Evolutionary conservation across 2,888 invertebrate species (phyloP).

Genomic region (Synanthedon myopaeformis): DNA sequence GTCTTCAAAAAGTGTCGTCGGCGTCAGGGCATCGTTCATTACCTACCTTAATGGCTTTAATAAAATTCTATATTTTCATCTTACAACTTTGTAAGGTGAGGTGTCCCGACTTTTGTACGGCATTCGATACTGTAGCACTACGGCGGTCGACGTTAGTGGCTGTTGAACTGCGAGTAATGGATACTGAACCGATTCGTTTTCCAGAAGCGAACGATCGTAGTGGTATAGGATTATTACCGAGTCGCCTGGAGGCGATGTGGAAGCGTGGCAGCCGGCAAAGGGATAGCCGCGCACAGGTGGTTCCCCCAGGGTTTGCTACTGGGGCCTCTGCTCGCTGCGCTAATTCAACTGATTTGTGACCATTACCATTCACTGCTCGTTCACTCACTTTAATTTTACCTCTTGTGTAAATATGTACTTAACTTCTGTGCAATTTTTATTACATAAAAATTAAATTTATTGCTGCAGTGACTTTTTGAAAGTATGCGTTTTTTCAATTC

Average conservation of each 20-base stretch:
- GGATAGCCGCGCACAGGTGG: slow-evolving; percentile 13
- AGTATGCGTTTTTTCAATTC: too few relatives aligned
- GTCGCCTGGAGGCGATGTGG: slow-evolving; percentile 29
- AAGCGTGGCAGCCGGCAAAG: slow-evolving; percentile 8
- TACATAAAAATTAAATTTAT: too few relatives aligned
- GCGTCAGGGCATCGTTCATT: slow-evolving; percentile 58
- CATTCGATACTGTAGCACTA: not conserved
- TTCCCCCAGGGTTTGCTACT: slow-evolving; percentile 41
- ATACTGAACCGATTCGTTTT: not conserved
- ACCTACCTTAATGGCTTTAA: slow-evolving; percentile 47
- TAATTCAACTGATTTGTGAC: slow-evolving; percentile 18
- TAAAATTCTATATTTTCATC: slow-evolving; percentile 41
- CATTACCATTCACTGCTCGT: not conserved
- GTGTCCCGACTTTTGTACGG: slow-evolving; percentile 6
- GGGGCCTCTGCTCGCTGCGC: slow-evolving; percentile 32
- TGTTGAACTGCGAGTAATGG: not conserved
- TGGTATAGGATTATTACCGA: slow-evolving; percentile 28
- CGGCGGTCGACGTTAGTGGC: not conserved
- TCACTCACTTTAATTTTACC: too few relatives aligned
- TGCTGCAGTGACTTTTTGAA: too few relatives aligned
- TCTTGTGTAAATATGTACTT: too few relatives aligned
- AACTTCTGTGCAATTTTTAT: too few relatives aligned
- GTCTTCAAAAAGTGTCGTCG: slow-evolving; percentile 59
- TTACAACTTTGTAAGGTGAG: slow-evolving; percentile 5
- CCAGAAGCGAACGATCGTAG: not conserved